Base-by-base conservation (phyloP, 2,797 vertebrate species). In the Thaleichthys pacificus region DNA sequence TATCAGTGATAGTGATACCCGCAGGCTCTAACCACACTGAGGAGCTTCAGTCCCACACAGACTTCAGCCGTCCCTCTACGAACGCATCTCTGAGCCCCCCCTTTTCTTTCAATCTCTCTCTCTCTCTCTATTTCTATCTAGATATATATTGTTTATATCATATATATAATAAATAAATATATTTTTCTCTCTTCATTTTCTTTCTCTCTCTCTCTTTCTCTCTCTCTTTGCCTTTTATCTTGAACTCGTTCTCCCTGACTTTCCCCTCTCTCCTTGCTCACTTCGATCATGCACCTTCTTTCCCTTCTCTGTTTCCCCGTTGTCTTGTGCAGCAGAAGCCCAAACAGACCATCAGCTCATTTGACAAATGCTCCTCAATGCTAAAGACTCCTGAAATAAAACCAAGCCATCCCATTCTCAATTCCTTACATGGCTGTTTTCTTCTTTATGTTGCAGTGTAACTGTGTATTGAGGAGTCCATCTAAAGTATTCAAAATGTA, bases 21-120 rank as follows among this genome's bases (percentile, higher is more conserved):
- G 76, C 83, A 89, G 89, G 88, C 87, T 84, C 87, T 85, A 91
- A 86, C 28, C 61, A 14, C 24, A 62, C 24, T 62, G 24, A 30
- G 88, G 88, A 89, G 89, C 88, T 90, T 91, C 89, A 88, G 89
- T 90, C 90, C 89, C 89, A 89, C 89, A 89, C 85, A 83, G 87
- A 86, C 85, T 84, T 88, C 84, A 82, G 82, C 84, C 85, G 82
- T 87, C 87, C 87, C 87, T 89, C 91, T 88, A 86, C 86, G 87
- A 87, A 87, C 86, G 87, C 77, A 84, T 77, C 79, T 85, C 85
- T 78, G 78, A 88, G n/a, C 15, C 3, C 49, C 24, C 66, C 15
- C 61, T 86, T n/a, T n/a, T n/a, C n/a, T n/a, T n/a, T n/a, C n/a
- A n/a, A n/a, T n/a, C n/a, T n/a, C n/a, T n/a, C n/a, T 84, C 84